Percentiles rank a stretch among this genome's conserved stretches.
These are phyloP conservation scores for Mormyrus hasselquistii DNA, from an alignment of 2,797 vertebrate species.

Conservation along the genomic window DNA sequence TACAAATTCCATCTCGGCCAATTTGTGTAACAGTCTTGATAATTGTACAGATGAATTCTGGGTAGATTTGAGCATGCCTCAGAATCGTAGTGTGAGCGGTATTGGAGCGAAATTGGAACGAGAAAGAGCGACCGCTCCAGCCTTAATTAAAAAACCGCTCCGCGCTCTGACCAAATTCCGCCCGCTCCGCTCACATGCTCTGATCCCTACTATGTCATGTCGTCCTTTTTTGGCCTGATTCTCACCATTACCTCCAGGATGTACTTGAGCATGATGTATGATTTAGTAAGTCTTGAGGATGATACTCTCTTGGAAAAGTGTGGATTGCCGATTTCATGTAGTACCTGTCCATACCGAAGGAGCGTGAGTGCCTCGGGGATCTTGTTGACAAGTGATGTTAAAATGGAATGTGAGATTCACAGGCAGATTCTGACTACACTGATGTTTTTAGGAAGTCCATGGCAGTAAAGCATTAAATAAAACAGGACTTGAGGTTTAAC, in stretches of 20 bases:
- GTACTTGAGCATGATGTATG: not conserved
- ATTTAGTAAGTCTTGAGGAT: too few species aligned
- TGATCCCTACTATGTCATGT: not conserved
- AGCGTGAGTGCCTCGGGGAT: not conserved
- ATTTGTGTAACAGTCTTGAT: too few species aligned
- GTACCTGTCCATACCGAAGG: not conserved
- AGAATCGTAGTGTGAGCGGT: too few species aligned
- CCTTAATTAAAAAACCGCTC: too few species aligned
- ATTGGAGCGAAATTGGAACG: too few species aligned
- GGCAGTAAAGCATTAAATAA: not conserved
- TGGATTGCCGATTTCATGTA: not conserved
- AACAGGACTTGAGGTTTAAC: not conserved
- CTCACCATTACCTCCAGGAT: not conserved
- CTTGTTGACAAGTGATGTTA: not conserved
- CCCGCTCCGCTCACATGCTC: too few species aligned
- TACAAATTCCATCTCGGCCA: too few species aligned
- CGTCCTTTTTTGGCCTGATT: not conserved
- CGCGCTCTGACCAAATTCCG: too few species aligned
- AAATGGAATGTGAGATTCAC: not conserved
- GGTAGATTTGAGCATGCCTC: too few species aligned
- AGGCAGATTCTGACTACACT: not conserved
- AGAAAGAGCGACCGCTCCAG: too few species aligned
- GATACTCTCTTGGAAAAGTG: too few species aligned
- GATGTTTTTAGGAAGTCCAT: not conserved
- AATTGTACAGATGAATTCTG: too few species aligned